A percentile compares a stretch with the other conserved stretches of the same genome.
phyloP scores from a whole-genome alignment of 2,888 invertebrate species.

The Phasia obesa region DNA sequence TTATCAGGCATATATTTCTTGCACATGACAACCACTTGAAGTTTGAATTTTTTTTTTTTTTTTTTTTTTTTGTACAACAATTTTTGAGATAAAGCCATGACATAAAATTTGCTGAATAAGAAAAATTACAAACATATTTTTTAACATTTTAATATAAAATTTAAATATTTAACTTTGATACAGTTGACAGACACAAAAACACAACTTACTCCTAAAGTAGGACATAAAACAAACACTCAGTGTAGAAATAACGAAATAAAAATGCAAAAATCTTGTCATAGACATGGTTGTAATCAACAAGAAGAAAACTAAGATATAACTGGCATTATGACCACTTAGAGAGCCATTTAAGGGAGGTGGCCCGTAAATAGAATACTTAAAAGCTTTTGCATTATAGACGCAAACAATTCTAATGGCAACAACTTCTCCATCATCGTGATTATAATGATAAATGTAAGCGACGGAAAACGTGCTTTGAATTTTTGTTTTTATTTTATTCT shows the following conservation, averaged over 20 bases:
- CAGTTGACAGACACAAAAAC: conserved; percentile 1
- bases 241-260: conserved; percentile 16
- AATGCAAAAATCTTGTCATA: not conserved
- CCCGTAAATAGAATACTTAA: conserved; percentile 34
- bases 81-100: too few relatives aligned
- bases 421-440: not conserved
- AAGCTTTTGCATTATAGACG: conserved; percentile 27
- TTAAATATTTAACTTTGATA: conserved; percentile 17
- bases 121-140: too few relatives aligned
- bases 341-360: conserved; percentile 22
- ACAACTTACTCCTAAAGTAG: not conserved
- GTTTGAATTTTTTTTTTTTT: too few relatives aligned
- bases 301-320: conserved; percentile 2
- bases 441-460: conserved; percentile 26
- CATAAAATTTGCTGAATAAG: too few relatives aligned
- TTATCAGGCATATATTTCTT: too few relatives aligned
- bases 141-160: conserved; percentile 7
- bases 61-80: too few relatives aligned
- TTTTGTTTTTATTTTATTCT: not conserved
- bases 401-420: not conserved
- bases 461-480: conserved; percentile 26
- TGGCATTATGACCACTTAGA: conserved; percentile 27
- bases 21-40: too few relatives aligned
- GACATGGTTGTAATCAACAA: not conserved
- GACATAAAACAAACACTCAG: not conserved